Percentiles rank a stretch among this genome's conserved stretches.
phyloP scores from a whole-genome alignment of 2,797 vertebrate species.

The Clarias platycephalus region DNA sequence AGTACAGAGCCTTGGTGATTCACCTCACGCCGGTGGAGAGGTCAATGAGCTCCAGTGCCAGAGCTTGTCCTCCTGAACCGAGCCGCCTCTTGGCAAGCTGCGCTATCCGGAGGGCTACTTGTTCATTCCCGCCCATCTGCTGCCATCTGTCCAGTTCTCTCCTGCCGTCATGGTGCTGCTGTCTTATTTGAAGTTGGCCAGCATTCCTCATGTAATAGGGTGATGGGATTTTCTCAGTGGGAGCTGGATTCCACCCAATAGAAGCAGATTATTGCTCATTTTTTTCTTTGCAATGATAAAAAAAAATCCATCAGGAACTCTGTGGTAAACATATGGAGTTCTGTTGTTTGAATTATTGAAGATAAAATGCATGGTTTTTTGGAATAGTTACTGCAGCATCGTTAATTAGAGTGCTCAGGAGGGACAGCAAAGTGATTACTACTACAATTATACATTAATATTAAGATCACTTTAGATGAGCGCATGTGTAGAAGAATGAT shows the following conservation, averaged over 20 bases:
- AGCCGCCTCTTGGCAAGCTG: slow-evolving; percentile 67
- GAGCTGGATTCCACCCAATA: slow-evolving; percentile 21
- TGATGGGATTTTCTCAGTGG: slow-evolving; percentile 35
- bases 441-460: neutral
- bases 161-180: slow-evolving; percentile 66
- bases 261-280: slow-evolving; percentile 17
- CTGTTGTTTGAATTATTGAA: neutral
- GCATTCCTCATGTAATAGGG: slow-evolving; percentile 56
- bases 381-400: neutral
- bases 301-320: slow-evolving; percentile 1
- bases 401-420: neutral
- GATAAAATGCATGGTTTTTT: neutral
- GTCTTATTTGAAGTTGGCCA: slow-evolving; percentile 60
- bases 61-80: slow-evolving; percentile 67
- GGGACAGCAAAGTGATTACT: neutral
- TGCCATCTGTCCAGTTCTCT: slow-evolving; percentile 75
- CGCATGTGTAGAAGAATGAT: neutral
- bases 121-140: slow-evolving; percentile 77
- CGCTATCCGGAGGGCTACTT: slow-evolving; percentile 73
- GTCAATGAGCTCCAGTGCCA: slow-evolving; percentile 69
- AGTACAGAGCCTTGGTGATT: slow-evolving; percentile 18
- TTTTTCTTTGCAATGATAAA: neutral
- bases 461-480: neutral
- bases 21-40: slow-evolving; percentile 62
- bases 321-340: slow-evolving; percentile 8